These are phyloP conservation scores for Spilarctia lutea DNA, from an alignment of 2,888 invertebrate species.

Conservation along the genomic window DNA sequence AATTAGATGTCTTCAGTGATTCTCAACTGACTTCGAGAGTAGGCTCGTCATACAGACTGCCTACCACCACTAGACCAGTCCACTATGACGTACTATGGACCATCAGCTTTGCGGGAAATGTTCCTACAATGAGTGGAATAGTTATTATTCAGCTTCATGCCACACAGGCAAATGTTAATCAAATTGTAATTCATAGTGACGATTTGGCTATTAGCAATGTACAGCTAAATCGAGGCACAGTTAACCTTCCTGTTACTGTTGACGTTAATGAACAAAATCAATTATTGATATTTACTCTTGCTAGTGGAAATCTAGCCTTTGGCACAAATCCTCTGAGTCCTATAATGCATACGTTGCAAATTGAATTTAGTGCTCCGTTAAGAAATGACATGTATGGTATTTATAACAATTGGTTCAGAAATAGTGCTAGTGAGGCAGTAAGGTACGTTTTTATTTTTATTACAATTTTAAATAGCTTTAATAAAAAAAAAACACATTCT, in stretches of 20 bases:
- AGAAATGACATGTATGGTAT: conserved; percentile 80
- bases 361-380: conserved; percentile 65
- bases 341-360: conserved; percentile 59
- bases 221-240: conserved; percentile 70
- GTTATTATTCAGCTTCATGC: conserved; percentile 68
- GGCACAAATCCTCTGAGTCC: conserved; percentile 41
- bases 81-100: conserved; percentile 83
- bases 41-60: conserved; percentile 74
- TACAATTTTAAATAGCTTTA: too few relatives aligned
- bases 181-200: conserved; percentile 77
- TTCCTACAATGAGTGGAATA: conserved; percentile 77
- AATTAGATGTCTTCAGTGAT: conserved; percentile 51
- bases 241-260: conserved; percentile 21
- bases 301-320: conserved; percentile 53
- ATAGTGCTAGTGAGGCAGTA: conserved; percentile 47
- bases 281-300: conserved; percentile 61
- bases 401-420: conserved; percentile 76
- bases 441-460: conserved; percentile 54
- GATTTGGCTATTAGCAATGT: conserved; percentile 63
- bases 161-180: conserved; percentile 47
- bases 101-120: conserved; percentile 65
- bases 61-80: conserved; percentile 80
- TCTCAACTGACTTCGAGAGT: conserved; percentile 34
- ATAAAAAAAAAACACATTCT: not conserved
- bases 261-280: conserved; percentile 56